Percentiles rank a stretch among this genome's conserved stretches.
Evolutionary conservation across 2,113 vertebrate genomes (phyloP).

Genomic region (Eubucco bourcierii): DNA sequence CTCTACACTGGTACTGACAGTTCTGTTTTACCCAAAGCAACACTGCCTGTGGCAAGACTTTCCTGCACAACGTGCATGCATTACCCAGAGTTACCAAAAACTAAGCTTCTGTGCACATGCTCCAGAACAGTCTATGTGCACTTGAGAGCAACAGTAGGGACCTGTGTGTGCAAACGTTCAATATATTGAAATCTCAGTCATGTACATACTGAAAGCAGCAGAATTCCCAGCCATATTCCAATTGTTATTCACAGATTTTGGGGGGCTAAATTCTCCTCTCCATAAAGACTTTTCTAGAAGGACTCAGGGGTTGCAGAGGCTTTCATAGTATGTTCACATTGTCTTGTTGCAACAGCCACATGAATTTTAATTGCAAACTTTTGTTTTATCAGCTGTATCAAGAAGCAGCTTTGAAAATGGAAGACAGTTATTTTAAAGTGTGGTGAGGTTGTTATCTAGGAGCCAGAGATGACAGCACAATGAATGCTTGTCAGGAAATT

Average conservation of each 20-base stretch:
- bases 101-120: neutral
- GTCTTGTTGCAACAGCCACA: neutral
- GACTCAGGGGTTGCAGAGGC: neutral
- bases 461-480: neutral
- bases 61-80: neutral
- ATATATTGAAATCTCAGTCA: neutral
- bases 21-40: neutral
- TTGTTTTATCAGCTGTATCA: neutral
- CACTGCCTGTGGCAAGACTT: neutral
- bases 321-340: neutral
- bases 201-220: neutral
- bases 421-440: neutral
- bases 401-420: neutral
- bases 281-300: conserved; percentile 29
- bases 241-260: neutral
- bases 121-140: neutral
- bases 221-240: neutral
- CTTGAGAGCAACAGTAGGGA: neutral
- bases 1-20: neutral
- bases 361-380: neutral
- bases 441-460: neutral
- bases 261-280: neutral
- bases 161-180: neutral
- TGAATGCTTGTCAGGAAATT: neutral
- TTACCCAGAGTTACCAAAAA: neutral